Percentiles rank a stretch among this genome's conserved stretches.
These are phyloP conservation scores for Hylia prasina DNA, from an alignment of 2,113 vertebrate species.

Conservation along the genomic window DNA sequence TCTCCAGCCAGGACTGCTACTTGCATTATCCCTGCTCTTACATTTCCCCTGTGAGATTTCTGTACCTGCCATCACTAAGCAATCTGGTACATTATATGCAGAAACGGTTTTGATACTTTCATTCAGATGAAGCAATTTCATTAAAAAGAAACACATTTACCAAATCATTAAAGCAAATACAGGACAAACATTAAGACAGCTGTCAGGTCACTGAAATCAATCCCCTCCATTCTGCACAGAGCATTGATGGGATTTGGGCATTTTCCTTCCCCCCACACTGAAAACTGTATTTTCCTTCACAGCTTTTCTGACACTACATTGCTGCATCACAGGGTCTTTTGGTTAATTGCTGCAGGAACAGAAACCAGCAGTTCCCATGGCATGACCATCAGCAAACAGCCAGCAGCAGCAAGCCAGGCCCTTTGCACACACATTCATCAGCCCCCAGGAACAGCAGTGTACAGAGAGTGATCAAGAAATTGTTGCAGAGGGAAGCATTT, in stretches of 20 bases:
- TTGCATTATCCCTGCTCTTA: background rate
- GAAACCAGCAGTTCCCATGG: background rate
- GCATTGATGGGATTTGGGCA: background rate
- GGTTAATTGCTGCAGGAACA: background rate
- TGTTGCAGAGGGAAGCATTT: background rate
- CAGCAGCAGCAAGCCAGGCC: background rate
- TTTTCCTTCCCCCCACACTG: background rate
- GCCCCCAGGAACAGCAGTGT: background rate
- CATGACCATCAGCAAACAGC: background rate
- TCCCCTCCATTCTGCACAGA: background rate
- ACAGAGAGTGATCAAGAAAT: accelerated
- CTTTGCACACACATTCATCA: background rate
- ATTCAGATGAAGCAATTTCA: background rate
- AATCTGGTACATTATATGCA: background rate
- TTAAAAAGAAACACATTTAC: background rate
- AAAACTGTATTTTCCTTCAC: background rate
- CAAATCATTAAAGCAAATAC: background rate
- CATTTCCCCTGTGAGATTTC: background rate
- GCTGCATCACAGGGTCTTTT: background rate
- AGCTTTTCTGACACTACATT: background rate
- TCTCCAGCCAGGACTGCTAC: background rate
- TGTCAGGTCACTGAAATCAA: background rate
- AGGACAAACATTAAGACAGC: background rate
- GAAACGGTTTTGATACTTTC: background rate
- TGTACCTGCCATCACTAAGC: background rate